Evolutionary conservation across 2,113 vertebrate genomes (phyloP).

Genomic region (Osmerus mordax): DNA sequence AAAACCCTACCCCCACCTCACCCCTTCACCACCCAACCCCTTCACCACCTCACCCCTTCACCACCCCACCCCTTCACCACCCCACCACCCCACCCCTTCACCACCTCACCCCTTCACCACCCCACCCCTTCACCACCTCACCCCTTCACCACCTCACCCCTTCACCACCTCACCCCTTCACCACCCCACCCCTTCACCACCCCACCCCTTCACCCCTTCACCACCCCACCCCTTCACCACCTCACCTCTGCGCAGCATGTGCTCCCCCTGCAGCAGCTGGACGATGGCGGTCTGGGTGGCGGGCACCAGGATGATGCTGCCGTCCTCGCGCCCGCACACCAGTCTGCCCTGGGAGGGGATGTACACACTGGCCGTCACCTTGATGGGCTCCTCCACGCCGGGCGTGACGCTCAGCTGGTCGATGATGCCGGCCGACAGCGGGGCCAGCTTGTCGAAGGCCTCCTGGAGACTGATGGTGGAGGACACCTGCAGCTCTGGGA

Average conservation of each 20-base stretch:
- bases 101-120: no score
- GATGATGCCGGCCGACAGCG: constrained; percentile 89
- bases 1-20: no score
- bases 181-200: neutral
- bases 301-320: constrained; percentile 92
- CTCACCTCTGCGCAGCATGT: constrained; percentile 89
- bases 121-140: no score
- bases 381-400: constrained; percentile 74
- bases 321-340: constrained; percentile 91
- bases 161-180: neutral
- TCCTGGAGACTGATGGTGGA: constrained; percentile 86
- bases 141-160: no score
- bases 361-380: constrained; percentile 92
- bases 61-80: constrained; percentile 73
- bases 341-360: constrained; percentile 90
- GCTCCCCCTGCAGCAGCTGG: constrained; percentile 92
- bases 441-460: constrained; percentile 83
- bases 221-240: neutral
- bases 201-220: neutral
- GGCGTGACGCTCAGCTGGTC: constrained; percentile 88
- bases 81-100: no score
- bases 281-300: constrained; percentile 95
- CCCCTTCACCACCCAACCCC: neutral
- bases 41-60: neutral
- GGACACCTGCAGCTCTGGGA: constrained; percentile 74